Evolutionary conservation across 1,140 invertebrate species (phyloP), one percentile per base, ranked within the genome.

Genomic region (Lamellibrachia luymesi): DNA sequence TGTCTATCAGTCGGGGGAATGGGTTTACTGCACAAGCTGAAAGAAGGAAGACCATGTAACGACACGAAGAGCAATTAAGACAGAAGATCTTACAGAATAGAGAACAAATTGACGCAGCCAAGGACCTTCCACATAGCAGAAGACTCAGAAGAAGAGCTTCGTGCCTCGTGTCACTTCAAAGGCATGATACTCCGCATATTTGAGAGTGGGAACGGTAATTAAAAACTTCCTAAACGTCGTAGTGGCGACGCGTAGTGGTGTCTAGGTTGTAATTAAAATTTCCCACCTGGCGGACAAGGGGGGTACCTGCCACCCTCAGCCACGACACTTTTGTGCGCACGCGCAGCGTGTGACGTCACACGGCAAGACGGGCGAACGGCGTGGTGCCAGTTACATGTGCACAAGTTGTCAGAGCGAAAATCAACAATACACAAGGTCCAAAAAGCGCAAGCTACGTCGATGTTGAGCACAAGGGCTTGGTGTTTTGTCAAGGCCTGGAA

Each of bases 401-500:
- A 80, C 64, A 22, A 80, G 64, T 80, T 80, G 64, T 80, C 64
- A 80, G 38, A 38, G 64, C 64, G 64, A 80, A 80, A 80, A 80
- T 80, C 64, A 80, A 80, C 64, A 80, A 80, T 80, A 80, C 17
- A 17, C 64, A 80, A 80, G 64, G 1, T 80, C 64, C 64, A 80
- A 80, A 80, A 80, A 80, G 64, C 64, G 64, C 17, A 8, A 80
- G 64, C 64, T 22, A 80, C 64, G 64, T 80, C 64, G 64, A 80
- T 80, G 64, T 80, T 80, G 64, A 80, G 64, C 64, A 80, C 64
- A 80, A 80, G 64, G 64, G 64, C 64, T 80, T 80, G 64, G 64
- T 80, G 64, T 80, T 80, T 80, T 80, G 64, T 80, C 64, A 80
- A 80, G 64, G 64, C 64, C 64, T 80, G 64, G 64, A 80, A 80